phyloP scores from a whole-genome alignment of 2,888 invertebrate species.

The Catocala nupta region DNA sequence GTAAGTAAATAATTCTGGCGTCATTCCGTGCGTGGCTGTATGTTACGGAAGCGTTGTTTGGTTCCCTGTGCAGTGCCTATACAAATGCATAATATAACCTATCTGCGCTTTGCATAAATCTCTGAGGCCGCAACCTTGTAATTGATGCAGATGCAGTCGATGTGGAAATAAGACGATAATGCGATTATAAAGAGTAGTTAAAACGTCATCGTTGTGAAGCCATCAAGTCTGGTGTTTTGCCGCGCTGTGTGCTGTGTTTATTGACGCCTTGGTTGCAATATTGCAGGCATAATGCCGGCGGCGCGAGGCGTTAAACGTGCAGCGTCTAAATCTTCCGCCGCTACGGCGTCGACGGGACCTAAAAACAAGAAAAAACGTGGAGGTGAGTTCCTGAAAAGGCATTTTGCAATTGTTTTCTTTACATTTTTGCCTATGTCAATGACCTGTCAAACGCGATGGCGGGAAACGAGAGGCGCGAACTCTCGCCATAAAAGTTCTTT shows the following conservation, averaged over 20 bases:
- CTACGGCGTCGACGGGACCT: conserved; percentile 71
- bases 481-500: conserved; percentile 47
- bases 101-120: conserved; percentile 80
- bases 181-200: conserved; percentile 75
- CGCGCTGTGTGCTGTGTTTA: conserved; percentile 77
- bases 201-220: conserved; percentile 77
- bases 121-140: conserved; percentile 79
- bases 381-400: conserved; percentile 68
- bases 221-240: conserved; percentile 69
- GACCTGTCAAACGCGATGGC: conserved; percentile 86
- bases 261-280: conserved; percentile 82
- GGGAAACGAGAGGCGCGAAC: conserved; percentile 75
- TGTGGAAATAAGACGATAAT: conserved; percentile 73
- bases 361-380: conserved; percentile 86
- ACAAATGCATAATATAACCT: conserved; percentile 86
- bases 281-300: conserved; percentile 86
- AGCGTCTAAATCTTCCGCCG: conserved; percentile 77
- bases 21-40: conserved; percentile 54
- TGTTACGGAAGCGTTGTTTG: conserved; percentile 78
- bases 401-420: conserved; percentile 82
- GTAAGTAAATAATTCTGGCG: conserved; percentile 72
- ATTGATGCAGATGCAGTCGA: conserved; percentile 74
- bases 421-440: conserved; percentile 81
- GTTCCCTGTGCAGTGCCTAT: conserved; percentile 79
- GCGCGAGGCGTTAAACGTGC: conserved; percentile 84